Evolutionary conservation across 2,113 vertebrate species (phyloP).

Genomic region (Chaenocephalus aceratus): DNA sequence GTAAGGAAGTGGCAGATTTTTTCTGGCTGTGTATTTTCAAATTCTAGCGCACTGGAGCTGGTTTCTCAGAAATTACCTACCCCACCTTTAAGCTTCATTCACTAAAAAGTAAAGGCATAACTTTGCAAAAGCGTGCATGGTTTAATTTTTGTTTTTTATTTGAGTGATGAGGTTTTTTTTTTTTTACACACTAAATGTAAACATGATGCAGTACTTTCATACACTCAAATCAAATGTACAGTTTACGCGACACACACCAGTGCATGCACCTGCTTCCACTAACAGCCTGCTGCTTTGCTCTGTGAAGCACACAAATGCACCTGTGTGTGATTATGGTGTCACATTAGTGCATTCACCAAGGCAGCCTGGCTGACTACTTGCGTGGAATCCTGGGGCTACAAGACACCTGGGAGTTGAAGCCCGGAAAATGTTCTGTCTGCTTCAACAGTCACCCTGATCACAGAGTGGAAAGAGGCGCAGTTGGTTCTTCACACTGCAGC

Average conservation of each 20-base stretch:
- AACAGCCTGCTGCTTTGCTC: slow-evolving; percentile 45
- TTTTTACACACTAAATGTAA: slow-evolving; percentile 6
- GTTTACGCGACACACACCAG: slow-evolving; percentile 35
- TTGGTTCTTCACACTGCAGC: slow-evolving; percentile 54
- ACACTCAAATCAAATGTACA: slow-evolving; percentile 8
- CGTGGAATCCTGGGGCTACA: slow-evolving; percentile 68
- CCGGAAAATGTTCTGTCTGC: slow-evolving; percentile 67
- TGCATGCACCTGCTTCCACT: slow-evolving; percentile 46
- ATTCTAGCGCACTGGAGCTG: too few relatives aligned
- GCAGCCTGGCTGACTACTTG: slow-evolving; percentile 57
- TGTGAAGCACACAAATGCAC: slow-evolving; percentile 66
- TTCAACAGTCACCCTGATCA: slow-evolving; percentile 70
- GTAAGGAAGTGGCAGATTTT: too few relatives aligned
- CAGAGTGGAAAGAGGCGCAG: slow-evolving; percentile 69
- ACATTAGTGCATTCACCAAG: slow-evolving; percentile 74
- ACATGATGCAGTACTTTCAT: neutral
- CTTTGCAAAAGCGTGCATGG: too few relatives aligned
- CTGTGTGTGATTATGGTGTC: slow-evolving; percentile 77
- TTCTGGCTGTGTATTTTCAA: too few relatives aligned
- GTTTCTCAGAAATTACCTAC: too few relatives aligned
- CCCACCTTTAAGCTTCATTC: slow-evolving; percentile 17
- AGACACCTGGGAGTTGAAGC: slow-evolving; percentile 71
- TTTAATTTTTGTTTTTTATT: neutral
- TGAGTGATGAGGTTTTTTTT: slow-evolving; percentile 13
- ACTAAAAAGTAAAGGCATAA: slow-evolving; percentile 2